Conservation (phyloP, 2,888 invertebrate species). For the Cinara cedri region DNA sequence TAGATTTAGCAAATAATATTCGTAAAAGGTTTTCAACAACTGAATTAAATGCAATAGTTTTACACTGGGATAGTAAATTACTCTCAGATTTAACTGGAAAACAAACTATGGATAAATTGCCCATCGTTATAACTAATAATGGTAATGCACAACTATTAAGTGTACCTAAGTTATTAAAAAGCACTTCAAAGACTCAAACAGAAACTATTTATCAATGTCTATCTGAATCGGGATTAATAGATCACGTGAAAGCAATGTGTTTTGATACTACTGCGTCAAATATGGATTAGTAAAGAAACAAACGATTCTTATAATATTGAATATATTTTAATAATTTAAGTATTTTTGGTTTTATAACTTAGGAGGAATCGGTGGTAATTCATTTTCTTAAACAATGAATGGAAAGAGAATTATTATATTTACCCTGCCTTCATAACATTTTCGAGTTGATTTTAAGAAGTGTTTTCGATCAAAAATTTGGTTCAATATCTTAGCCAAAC, state of each 20-base stretch:
- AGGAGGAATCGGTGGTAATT: not conserved
- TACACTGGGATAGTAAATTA: constrained; percentile 46
- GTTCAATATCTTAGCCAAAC: constrained; percentile 59
- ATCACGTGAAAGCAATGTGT: constrained; percentile 20
- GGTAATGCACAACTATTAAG: constrained; percentile 30
- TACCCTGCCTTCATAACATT: constrained; percentile 61
- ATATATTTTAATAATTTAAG: constrained; percentile 5
- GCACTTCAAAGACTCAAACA: constrained; percentile 35
- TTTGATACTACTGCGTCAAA: constrained; percentile 17
- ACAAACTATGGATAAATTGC: constrained; percentile 27
- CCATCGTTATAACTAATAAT: constrained; percentile 25
- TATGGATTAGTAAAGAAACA: not conserved
- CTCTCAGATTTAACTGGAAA: not conserved
- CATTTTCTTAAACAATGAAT: constrained; percentile 19
- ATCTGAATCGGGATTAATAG: constrained; percentile 39
- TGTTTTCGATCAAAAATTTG: constrained; percentile 59
- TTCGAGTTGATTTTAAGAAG: constrained; percentile 59
- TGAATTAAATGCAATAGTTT: not conserved
- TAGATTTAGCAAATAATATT: constrained; percentile 5
- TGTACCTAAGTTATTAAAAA: constrained; percentile 16
- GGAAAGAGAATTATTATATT: constrained; percentile 45
- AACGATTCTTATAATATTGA: not conserved
- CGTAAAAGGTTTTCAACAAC: not conserved
- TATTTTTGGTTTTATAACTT: not conserved
- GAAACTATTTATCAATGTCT: constrained; percentile 34